Base-by-base conservation (phyloP, 2,888 invertebrate species). In the Himalopsyche tibetana region DNA sequence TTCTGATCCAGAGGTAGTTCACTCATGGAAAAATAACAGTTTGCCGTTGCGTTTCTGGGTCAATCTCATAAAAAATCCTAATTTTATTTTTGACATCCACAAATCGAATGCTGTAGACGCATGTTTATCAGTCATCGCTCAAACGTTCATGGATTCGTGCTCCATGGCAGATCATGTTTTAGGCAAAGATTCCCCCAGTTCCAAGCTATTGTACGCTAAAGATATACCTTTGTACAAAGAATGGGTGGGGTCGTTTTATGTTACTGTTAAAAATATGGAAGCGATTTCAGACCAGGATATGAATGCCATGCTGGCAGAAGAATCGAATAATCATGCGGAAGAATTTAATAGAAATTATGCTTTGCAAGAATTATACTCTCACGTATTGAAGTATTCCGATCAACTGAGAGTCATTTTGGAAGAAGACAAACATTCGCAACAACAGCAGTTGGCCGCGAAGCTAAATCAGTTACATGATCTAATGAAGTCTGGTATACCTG, bases 71-170 rank as follows among this genome's bases (percentile, higher is more conserved):
- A 99, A 99, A 93, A 99, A 99, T 94, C 99, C 99, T 82, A 98
- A 99, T 93, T 99, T 99, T 93, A 98, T 99, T 89, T 99, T 99
- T 93, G 99, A 99, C 93, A 98, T 99, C 91, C 97, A 98, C 93
- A 99, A 98, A 94, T 98, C 99, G 88, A 98, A 98, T 92, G 99
- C 98, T 89, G 99, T 99, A 90, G 99, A 99, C 93, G 98, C 99
- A 86, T 99, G 99, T 94, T 94, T 99, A 90, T 99, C 99, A 89
- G 99, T 99, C 87, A 99, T 99, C 91, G 99, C 99, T 92, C 99
- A 99, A 94, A 99, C 99, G 82, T 99, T 99, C 92, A 99, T 99
- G 99, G 99, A 99, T 93, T 99, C 99, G 74, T 99, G 99, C 93
- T 99, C 99, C 88, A 99, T 99, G 89, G 98, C 98, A 90, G 99